A percentile compares a stretch with the other conserved stretches of the same genome.
Evolutionary conservation across 2,113 vertebrate species (phyloP).

Genomic region (Triplophysa dalaica): DNA sequence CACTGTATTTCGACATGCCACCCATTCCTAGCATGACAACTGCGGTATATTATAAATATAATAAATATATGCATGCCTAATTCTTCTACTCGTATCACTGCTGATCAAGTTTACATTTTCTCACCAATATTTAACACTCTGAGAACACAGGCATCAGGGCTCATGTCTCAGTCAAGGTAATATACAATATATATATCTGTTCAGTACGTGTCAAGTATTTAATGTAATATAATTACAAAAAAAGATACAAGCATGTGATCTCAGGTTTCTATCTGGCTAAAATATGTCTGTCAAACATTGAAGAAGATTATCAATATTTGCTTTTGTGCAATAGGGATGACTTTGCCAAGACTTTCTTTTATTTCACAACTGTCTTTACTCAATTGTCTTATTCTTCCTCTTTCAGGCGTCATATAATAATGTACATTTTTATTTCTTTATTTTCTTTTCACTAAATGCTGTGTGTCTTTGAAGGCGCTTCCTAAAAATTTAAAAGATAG

Average conservation of each 20-base stretch:
- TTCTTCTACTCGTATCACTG: background rate
- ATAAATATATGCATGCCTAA: background rate
- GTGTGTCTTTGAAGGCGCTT: too few species aligned
- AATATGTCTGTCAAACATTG: background rate
- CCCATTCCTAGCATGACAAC: background rate
- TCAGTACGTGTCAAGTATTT: background rate
- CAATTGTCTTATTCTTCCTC: conserved; percentile 30
- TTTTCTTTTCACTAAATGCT: too few species aligned
- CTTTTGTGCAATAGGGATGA: background rate
- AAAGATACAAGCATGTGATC: background rate
- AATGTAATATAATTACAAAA: background rate
- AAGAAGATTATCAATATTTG: background rate
- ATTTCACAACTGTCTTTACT: conserved; percentile 29
- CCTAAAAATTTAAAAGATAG: too few species aligned
- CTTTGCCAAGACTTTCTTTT: background rate
- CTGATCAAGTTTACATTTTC: too few species aligned
- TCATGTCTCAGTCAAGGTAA: background rate
- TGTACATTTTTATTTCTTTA: background rate
- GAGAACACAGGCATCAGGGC: background rate
- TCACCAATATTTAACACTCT: background rate
- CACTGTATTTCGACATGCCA: background rate
- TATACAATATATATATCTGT: too few species aligned
- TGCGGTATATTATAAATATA: background rate
- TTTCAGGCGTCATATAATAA: background rate
- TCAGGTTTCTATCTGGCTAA: background rate